Conservation (phyloP, 2,797 vertebrate species). For the Lindbergichthys nudifrons region DNA sequence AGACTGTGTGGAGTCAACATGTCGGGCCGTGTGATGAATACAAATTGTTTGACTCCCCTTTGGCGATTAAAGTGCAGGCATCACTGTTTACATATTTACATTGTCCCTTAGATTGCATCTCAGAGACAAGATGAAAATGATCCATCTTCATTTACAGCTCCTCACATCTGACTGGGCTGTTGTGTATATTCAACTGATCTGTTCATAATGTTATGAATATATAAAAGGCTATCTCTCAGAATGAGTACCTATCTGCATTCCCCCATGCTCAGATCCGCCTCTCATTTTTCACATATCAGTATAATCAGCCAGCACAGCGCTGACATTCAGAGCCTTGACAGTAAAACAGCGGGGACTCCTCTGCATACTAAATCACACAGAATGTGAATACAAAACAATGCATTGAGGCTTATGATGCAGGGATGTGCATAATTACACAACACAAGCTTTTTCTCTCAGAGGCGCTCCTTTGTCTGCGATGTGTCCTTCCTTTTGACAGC, state of each 20-base stretch:
- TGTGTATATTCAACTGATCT: conserved; percentile 55
- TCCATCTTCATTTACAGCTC: conserved; percentile 63
- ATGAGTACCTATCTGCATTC: conserved; percentile 34
- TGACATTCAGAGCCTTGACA: conserved; percentile 62
- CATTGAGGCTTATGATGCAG: conserved; percentile 45
- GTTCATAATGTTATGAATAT: conserved; percentile 61
- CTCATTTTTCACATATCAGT: conserved; percentile 60
- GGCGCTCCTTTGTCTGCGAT: conserved; percentile 27
- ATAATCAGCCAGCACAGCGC: conserved; percentile 60
- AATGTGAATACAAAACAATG: conserved; percentile 57
- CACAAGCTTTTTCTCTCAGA: conserved; percentile 22
- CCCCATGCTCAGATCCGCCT: conserved; percentile 26
- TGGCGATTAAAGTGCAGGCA: conserved; percentile 14
- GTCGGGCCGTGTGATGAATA: conserved; percentile 28
- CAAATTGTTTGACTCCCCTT: conserved; percentile 11
- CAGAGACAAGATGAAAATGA: conserved; percentile 43
- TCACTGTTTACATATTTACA: conserved; percentile 28
- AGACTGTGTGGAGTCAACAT: conserved; percentile 21
- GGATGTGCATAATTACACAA: conserved; percentile 59
- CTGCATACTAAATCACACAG: conserved; percentile 54
- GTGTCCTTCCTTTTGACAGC: conserved; percentile 30
- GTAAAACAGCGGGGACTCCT: conserved; percentile 55
- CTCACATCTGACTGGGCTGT: conserved; percentile 32
- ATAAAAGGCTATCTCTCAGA: conserved; percentile 44
- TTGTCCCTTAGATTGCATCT: conserved; percentile 37